Percentiles rank a stretch among this genome's conserved stretches.
These are phyloP conservation scores for Sebastes oblongus DNA, from an alignment of 2,797 vertebrate species.

Conservation along the genomic window DNA sequence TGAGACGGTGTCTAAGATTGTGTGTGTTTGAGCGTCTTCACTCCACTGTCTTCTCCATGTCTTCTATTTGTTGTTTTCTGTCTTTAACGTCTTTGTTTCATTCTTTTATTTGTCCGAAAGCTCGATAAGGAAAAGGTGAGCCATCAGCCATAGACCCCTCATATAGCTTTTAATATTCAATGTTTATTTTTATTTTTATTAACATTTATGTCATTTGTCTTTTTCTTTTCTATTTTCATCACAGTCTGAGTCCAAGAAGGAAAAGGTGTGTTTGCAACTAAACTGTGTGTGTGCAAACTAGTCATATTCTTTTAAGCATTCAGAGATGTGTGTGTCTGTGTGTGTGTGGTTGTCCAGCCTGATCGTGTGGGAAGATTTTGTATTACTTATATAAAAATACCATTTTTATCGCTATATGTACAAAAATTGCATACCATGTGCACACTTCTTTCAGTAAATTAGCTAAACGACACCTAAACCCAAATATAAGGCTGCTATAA, in stretches of 20 bases:
- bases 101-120: conserved; percentile 40
- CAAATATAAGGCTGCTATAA: not conserved
- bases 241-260: conserved; percentile 54
- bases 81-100: conserved; percentile 15
- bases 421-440: not conserved
- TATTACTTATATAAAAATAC: not conserved
- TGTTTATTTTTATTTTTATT: not conserved
- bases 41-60: not conserved
- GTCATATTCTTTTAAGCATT: not conserved
- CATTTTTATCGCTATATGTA: not conserved
- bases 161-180: not conserved
- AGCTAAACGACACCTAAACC: not conserved
- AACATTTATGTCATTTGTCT: conserved; percentile 2
- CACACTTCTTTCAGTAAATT: not conserved
- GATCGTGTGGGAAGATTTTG: not conserved
- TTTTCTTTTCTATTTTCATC: not conserved
- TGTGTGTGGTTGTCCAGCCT: not conserved
- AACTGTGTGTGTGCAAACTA: not conserved
- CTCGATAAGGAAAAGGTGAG: conserved; percentile 73
- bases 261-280: conserved; percentile 70
- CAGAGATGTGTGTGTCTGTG: not conserved
- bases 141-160: not conserved
- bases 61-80: not conserved
- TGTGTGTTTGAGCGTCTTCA: not conserved
- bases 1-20: not conserved